phyloP scores from a whole-genome alignment of 2,797 vertebrate genomes.

The Sphenopsis melanotis region DNA sequence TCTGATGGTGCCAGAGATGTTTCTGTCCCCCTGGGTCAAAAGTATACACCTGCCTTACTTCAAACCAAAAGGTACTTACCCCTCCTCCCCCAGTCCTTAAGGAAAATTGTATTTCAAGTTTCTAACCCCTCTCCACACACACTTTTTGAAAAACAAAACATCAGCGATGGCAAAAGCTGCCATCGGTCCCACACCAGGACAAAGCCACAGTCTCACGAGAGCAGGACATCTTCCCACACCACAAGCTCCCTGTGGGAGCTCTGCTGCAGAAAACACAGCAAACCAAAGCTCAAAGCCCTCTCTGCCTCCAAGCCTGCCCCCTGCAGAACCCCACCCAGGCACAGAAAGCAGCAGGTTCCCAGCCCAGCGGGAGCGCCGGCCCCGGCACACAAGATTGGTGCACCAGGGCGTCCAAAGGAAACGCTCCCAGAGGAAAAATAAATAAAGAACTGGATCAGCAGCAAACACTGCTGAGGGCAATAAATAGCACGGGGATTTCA shows the following conservation, averaged over 20 bases:
- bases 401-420: neutral
- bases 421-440: neutral
- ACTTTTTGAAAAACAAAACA: neutral
- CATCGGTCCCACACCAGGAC: neutral
- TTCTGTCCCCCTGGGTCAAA: neutral
- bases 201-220: neutral
- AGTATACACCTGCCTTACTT: neutral
- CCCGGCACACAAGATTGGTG: neutral
- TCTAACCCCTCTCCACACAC: neutral
- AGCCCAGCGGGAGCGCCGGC: accelerated
- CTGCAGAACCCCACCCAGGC: neutral
- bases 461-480: neutral
- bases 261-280: neutral
- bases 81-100: neutral
- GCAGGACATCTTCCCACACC: neutral
- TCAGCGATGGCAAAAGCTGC: neutral
- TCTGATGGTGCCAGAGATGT: neutral
- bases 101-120: neutral
- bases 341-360: slow-evolving; percentile 2
- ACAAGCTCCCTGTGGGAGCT: neutral
- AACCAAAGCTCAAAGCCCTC: neutral
- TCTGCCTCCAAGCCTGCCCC: neutral
- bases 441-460: neutral
- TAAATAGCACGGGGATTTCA: neutral
- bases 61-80: neutral